Base-by-base conservation (phyloP, 2,888 invertebrate genomes). In the Tetropium fuscum region DNA sequence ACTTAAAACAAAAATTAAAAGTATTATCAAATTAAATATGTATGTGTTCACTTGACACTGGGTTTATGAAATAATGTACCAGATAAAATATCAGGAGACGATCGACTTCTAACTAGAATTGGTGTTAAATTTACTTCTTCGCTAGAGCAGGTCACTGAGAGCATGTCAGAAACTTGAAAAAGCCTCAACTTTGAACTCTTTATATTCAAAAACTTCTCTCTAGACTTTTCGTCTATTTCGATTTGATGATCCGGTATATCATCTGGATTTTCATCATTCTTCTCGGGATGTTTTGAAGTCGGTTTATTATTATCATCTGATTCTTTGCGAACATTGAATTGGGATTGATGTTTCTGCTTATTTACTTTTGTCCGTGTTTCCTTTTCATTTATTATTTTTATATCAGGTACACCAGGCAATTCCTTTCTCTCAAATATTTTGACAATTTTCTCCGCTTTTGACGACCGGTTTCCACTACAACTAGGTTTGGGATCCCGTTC, bases 341-440 rank as follows among this genome's bases (percentile, higher is more conserved):
- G 18, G 16, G 8, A 30, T 25, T 53, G 57, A 6, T 55, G 49
- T 16, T 40, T 51, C n/a, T 27, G 18, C 44, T 56, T 60, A 43
- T 59, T 66, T 11, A 43, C 45, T 34, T 54, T 60, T 1, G 34
- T 44, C 25, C 40, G 59, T 20, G 19, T 25, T 55, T 58, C 60
- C 10, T 58, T 66, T 34, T 71, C 69, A 25, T 66, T 55, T 16
- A 73, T 11, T 30, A 76, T 68, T 60, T 68, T 67, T 45, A 76
- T 73, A 10, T 70, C 60, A 11, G 76, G 76, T 19, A 71, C 53
- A 8, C 70, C 75, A 1, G 62, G 63, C 3, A 44, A 32, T 48
- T 68, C 49, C 16, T 66, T 64, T 34, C 74, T 63, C 59, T 77
- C 77, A 58, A 63, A 78, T 34, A 78, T 68, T 64, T 76, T 78